Base-by-base conservation (phyloP, 2,113 vertebrate genomes). In the Phyllostomus discolor region DNA sequence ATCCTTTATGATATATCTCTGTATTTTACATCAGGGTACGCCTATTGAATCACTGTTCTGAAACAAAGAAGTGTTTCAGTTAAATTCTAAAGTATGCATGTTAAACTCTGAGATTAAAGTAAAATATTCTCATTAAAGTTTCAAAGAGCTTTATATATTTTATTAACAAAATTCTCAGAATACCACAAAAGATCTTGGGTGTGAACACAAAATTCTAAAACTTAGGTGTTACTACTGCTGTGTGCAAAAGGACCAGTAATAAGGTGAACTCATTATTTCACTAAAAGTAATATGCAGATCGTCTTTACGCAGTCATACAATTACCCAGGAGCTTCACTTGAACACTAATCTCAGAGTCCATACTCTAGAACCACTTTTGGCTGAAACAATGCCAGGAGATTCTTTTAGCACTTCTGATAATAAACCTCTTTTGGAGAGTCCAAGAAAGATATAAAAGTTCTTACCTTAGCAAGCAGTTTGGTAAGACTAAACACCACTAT, bases 381-480 rank as follows among this genome's bases (percentile, higher is more conserved):
- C 11, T 90, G 41, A 95, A 90, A 73, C 89, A 84, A 78, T 92
- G 41, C 64, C 75, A 91, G 54, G 16, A 91, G 35, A 70, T 75
- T 81, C 38, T 94, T 92, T 94, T 72, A 94, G 83, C 15, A 46
- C 69, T 78, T 90, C 54, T 79, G 52, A 88, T 16, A 90, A 70
- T 54, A 83, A 85, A 78, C 8, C 7, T 79, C n/a, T 87, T 86
- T 92, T 59, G 64, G 69, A 95, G 17, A 17, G 8, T 89, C 66
- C 17, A 87, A 94, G 69, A 78, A 9, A 91, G 19, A 94, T 48
- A 52, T 43, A 91, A 95, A 95, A 96, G 94, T 52, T 31, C n/a
- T 78, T 76, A 66, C 52, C 76, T 86, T 50, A 88, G 86, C 46
- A 97, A 90, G 81, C 16, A 95, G 69, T 88, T 96, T 64, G 88